A percentile compares a stretch with the other conserved stretches of the same genome.
These are phyloP conservation scores for Karalla daura DNA, from an alignment of 2,797 vertebrate genomes.

Conservation along the genomic window DNA sequence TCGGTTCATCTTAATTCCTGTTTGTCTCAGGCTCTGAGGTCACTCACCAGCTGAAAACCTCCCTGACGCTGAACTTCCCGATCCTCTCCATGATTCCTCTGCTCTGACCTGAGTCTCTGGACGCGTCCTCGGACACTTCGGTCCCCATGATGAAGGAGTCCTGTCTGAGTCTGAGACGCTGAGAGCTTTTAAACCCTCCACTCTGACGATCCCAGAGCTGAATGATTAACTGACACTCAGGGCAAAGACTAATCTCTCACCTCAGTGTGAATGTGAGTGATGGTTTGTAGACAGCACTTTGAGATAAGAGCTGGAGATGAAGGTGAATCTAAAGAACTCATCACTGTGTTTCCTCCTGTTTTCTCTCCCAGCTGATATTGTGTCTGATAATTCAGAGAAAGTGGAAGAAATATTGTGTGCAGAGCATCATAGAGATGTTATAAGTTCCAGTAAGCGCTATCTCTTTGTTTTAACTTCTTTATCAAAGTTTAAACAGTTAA, in stretches of 20 bases:
- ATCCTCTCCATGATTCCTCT: conserved; percentile 38
- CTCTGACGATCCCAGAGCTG: conserved; percentile 29
- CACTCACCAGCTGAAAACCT: conserved; percentile 81
- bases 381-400: no score
- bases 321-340: conserved; percentile 11
- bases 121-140: conserved; percentile 18
- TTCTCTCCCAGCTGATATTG: conserved; percentile 7
- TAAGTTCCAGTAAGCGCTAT: no score
- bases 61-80: conserved; percentile 48
- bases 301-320: conserved; percentile 47
- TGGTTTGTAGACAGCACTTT: neutral
- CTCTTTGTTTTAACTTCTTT: no score
- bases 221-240: conserved; percentile 83
- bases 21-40: neutral
- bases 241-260: conserved; percentile 64
- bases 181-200: conserved; percentile 18
- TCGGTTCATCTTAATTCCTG: no score
- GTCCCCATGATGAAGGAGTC: conserved; percentile 39
- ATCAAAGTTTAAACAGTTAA: no score
- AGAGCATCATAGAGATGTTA: no score
- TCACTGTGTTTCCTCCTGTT: neutral
- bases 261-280: conserved; percentile 15
- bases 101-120: neutral
- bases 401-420: no score
- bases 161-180: neutral